Conservation (phyloP, 2,888 invertebrate species). For the Cylloceria caligata region DNA sequence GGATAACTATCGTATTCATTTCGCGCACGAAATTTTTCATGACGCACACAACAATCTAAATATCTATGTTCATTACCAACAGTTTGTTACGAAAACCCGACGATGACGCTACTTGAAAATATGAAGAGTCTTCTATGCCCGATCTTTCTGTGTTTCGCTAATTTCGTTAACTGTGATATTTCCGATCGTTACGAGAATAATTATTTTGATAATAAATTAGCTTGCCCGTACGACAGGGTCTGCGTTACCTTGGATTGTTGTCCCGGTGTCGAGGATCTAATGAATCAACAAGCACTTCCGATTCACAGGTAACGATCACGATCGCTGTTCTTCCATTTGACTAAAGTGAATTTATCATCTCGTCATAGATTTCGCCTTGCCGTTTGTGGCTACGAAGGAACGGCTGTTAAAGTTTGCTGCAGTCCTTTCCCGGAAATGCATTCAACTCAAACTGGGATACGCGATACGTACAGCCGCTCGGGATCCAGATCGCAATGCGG, state of each 20-base stretch:
- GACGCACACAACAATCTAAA: conserved; percentile 37
- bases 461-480: conserved; percentile 28
- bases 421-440: conserved; percentile 59
- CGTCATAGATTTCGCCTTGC: conserved; percentile 76
- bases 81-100: conserved; percentile 51
- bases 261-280: conserved; percentile 72
- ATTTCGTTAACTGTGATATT: conserved; percentile 30
- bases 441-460: conserved; percentile 29
- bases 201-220: conserved; percentile 65
- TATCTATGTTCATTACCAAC: conserved; percentile 18
- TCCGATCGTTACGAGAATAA: conserved; percentile 63
- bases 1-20: conserved; percentile 63
- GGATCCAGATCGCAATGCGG: conserved; percentile 50
- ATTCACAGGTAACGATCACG: conserved; percentile 74
- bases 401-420: conserved; percentile 76
- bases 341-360: not conserved
- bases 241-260: conserved; percentile 75
- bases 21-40: conserved; percentile 57
- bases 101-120: conserved; percentile 33
- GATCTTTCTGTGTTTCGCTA: conserved; percentile 27
- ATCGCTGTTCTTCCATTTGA: not conserved
- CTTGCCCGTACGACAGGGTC: conserved; percentile 73
- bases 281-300: conserved; percentile 74
- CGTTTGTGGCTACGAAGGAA: conserved; percentile 76
- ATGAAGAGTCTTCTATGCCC: conserved; percentile 41